Conservation (phyloP, 2,113 vertebrate species). For the Gobio gobio region DNA sequence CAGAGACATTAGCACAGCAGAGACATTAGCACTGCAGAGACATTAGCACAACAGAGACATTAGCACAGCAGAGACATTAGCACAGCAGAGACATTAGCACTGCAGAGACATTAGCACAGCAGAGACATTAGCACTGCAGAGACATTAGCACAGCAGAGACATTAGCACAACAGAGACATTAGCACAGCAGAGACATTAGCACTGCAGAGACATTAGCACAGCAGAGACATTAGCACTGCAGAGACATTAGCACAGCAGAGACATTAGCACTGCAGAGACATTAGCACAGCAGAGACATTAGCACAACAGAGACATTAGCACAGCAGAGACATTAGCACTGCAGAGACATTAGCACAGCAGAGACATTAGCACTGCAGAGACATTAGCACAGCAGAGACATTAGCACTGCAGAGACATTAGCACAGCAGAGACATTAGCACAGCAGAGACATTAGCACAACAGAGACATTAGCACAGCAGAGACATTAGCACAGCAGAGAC, state of each 20-base stretch:
- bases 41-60: background rate
- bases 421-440: background rate
- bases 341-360: background rate
- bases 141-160: background rate
- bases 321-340: no score
- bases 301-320: background rate
- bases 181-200: no score
- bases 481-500: background rate
- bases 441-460: background rate
- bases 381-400: background rate
- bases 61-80: background rate
- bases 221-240: no score
- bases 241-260: background rate
- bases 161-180: background rate
- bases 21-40: no score
- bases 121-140: no score
- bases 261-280: no score
- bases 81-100: constrained; percentile 7
- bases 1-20: background rate
- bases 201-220: background rate
- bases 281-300: constrained; percentile 1
- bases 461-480: constrained; percentile 13
- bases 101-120: background rate
- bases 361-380: no score
- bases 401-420: no score